A percentile compares a stretch with the other conserved stretches of the same genome.
Conservation (phyloP, 1,140 invertebrate genomes). For the Lasioglossum baleicum region DNA sequence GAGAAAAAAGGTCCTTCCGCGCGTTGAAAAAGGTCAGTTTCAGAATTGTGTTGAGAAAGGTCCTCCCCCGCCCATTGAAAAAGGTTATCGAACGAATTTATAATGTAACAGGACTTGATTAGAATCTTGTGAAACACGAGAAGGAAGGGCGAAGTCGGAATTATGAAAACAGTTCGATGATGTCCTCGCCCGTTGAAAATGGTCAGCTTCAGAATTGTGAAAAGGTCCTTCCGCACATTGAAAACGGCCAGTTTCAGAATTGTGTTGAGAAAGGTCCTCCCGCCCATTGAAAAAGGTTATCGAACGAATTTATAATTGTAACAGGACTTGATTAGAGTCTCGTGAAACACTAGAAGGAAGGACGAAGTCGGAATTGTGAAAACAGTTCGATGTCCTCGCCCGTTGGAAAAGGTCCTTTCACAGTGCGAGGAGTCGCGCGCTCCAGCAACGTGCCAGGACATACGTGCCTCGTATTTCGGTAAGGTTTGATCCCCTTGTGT, state of each 20-base stretch:
- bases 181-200: not conserved
- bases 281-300: no score
- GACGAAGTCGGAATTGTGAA: not conserved
- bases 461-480: conserved; percentile 48
- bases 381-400: not conserved
- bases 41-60: no score
- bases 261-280: no score
- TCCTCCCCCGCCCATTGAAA: no score
- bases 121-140: not conserved
- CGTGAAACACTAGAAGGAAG: not conserved
- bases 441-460: conserved; percentile 25
- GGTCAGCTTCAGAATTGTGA: no score
- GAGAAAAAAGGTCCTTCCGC: no score
- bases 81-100: no score
- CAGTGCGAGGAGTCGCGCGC: conserved; percentile 6
- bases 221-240: not conserved
- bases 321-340: not conserved
- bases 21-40: no score
- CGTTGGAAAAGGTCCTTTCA: not conserved
- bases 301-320: no score
- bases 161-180: not conserved
- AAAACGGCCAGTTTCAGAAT: no score
- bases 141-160: not conserved
- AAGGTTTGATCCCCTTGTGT: conserved; percentile 11
- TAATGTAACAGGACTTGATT: not conserved